Evolutionary conservation across 2,888 invertebrate species (phyloP).

Genomic region (Anagyrus pseudococci): DNA sequence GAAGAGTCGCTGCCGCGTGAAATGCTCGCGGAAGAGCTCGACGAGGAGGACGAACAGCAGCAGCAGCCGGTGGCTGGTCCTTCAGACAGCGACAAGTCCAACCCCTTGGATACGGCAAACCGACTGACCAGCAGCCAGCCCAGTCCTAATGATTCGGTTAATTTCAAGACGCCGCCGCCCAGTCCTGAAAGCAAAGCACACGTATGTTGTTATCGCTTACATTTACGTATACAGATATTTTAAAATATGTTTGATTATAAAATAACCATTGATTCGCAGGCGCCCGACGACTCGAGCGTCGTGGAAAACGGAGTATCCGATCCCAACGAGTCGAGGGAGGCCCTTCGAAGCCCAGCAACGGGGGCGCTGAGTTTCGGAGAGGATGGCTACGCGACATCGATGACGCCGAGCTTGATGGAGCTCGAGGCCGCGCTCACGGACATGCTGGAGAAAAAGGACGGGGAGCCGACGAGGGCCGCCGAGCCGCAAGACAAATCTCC

Average conservation of each 20-base stretch:
- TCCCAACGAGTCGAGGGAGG: neutral
- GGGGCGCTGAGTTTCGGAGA: no score
- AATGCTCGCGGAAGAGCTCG: constrained; percentile 49
- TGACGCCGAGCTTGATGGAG: constrained; percentile 58
- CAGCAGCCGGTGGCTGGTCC: constrained; percentile 32
- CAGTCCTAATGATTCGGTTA: constrained; percentile 19
- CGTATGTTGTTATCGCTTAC: no score
- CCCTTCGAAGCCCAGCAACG: no score
- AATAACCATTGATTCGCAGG: no score
- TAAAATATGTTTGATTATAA: no score
- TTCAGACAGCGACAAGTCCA: no score
- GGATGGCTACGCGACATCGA: constrained; percentile 47
- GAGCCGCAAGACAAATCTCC: constrained; percentile 17
- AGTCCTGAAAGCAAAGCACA: constrained; percentile 52
- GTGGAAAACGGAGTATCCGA: no score
- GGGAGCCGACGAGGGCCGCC: constrained; percentile 25
- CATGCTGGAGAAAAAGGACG: constrained; percentile 55
- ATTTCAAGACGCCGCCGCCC: constrained; percentile 51
- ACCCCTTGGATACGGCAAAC: no score
- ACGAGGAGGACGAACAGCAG: constrained; percentile 39
- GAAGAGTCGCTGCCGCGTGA: constrained; percentile 57
- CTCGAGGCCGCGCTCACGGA: constrained; percentile 58
- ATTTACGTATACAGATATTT: no score
- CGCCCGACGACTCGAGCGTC: no score
- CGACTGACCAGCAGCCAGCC: constrained; percentile 15